These are phyloP conservation scores for Sebastes iracundus DNA, from an alignment of 2,797 vertebrate species.

Conservation along the genomic window DNA sequence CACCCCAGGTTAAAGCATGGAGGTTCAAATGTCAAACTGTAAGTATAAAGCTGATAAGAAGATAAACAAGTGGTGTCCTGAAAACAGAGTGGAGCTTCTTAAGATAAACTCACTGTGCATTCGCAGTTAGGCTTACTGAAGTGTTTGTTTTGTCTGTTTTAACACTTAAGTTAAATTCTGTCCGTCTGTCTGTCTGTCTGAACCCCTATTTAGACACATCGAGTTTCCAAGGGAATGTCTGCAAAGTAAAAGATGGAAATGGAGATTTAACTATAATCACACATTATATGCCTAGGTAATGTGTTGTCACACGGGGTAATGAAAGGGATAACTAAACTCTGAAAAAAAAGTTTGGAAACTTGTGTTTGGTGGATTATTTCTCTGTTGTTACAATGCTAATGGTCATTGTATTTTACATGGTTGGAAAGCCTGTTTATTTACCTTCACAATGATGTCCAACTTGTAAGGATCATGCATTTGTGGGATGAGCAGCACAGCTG, in stretches of 20 bases:
- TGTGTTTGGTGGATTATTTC: no score
- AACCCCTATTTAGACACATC: neutral
- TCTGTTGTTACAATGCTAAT: no score
- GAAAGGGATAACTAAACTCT: neutral
- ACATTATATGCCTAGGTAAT: neutral
- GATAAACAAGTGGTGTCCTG: neutral
- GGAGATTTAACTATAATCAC: neutral
- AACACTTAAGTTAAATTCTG: neutral
- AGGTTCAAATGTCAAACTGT: neutral
- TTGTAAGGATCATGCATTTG: no score
- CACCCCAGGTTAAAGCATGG: neutral
- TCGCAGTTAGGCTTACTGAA: neutral
- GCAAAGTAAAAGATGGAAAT: neutral
- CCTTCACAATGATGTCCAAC: no score
- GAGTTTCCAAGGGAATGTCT: neutral
- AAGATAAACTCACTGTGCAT: neutral
- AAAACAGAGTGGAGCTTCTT: neutral
- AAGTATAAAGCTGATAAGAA: neutral
- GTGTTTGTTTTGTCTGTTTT: neutral
- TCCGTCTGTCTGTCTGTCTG: neutral
- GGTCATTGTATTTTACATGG: no score
- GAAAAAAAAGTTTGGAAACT: no score
- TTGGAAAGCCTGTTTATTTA: no score
- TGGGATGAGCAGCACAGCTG: no score
- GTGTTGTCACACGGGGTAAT: neutral